Conservation (phyloP, 2,113 vertebrate genomes). For the Scophthalmus maximus region DNA sequence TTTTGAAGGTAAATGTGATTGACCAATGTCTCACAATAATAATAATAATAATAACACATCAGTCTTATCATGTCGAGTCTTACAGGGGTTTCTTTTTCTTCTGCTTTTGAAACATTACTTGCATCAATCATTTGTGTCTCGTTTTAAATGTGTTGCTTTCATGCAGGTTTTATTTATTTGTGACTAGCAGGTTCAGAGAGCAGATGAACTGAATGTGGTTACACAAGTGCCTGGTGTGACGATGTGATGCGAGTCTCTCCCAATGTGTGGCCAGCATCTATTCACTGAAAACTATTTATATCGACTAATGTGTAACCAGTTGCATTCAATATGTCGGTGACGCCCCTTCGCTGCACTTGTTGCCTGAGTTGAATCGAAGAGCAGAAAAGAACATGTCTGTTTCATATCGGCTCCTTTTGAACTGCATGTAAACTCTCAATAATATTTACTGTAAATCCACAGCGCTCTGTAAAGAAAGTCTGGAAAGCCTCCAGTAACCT, state of each 20-base stretch:
- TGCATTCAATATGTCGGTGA: constrained; percentile 38
- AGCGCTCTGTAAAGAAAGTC: constrained; percentile 14
- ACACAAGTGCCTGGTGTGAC: constrained; percentile 77
- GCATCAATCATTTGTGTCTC: constrained; percentile 53
- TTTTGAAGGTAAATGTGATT: constrained; percentile 10
- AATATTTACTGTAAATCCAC: constrained; percentile 27
- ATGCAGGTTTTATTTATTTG: constrained; percentile 60
- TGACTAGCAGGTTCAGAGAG: constrained; percentile 49
- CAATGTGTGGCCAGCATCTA: constrained; percentile 35
- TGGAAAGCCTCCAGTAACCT: constrained; percentile 12
- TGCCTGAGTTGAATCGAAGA: constrained; percentile 32
- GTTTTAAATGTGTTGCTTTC: constrained; percentile 43
- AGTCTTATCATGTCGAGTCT: constrained; percentile 5
- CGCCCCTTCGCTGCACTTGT: constrained; percentile 37
- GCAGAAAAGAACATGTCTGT: constrained; percentile 28
- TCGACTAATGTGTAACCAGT: constrained; percentile 38
- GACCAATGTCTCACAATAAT: too few relatives aligned
- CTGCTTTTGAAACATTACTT: constrained; percentile 26
- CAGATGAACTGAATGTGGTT: constrained; percentile 64
- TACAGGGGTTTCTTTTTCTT: neutral
- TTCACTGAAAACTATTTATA: constrained; percentile 44
- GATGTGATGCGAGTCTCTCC: constrained; percentile 43
- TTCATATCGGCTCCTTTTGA: constrained; percentile 22
- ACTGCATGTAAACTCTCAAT: constrained; percentile 47
- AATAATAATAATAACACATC: too few relatives aligned